Evolutionary conservation across 1,140 invertebrate genomes (phyloP).

Genomic region (Drepana arcuata): DNA sequence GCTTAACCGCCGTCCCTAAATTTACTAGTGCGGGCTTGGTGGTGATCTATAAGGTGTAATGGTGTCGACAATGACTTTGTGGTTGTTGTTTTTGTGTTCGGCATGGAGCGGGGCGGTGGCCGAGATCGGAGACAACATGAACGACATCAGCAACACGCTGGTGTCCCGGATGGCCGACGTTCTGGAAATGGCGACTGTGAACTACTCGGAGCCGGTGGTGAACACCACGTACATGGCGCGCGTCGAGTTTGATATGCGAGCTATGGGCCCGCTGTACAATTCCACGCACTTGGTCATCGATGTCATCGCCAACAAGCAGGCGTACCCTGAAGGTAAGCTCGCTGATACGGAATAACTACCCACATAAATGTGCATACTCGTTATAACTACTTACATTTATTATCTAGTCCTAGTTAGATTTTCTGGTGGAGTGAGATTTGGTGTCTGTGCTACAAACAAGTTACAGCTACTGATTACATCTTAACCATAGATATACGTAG

Average conservation of each 20-base stretch:
- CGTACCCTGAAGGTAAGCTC: conserved; percentile 59
- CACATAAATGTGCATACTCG: too few relatives aligned
- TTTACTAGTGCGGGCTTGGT: conserved; percentile 6
- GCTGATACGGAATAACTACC: too few relatives aligned
- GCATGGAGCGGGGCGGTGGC: conserved; percentile 20
- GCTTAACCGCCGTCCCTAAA: conserved; percentile 19
- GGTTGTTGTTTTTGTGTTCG: conserved; percentile 21
- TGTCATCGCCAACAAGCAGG: conserved; percentile 61
- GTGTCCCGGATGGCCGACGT: conserved; percentile 42
- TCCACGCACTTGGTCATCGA: conserved; percentile 76
- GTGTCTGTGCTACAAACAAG: too few relatives aligned
- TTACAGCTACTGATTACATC: too few relatives aligned
- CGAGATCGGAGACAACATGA: conserved; percentile 30
- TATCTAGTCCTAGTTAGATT: too few relatives aligned
- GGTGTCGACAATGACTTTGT: conserved; percentile 22
- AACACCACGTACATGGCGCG: conserved; percentile 73
- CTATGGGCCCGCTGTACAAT: conserved; percentile 80
- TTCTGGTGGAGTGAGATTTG: too few relatives aligned
- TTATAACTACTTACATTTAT: too few relatives aligned
- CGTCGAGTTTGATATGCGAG: conserved; percentile 75
- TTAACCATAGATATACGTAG: too few relatives aligned
- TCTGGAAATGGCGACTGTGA: conserved; percentile 44
- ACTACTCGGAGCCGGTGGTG: conserved; percentile 53
- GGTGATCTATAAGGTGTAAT: conserved; percentile 23
- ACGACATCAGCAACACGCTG: conserved; percentile 25